Conservation (phyloP, 2,113 vertebrate genomes). For the Phoenicopterus ruber region DNA sequence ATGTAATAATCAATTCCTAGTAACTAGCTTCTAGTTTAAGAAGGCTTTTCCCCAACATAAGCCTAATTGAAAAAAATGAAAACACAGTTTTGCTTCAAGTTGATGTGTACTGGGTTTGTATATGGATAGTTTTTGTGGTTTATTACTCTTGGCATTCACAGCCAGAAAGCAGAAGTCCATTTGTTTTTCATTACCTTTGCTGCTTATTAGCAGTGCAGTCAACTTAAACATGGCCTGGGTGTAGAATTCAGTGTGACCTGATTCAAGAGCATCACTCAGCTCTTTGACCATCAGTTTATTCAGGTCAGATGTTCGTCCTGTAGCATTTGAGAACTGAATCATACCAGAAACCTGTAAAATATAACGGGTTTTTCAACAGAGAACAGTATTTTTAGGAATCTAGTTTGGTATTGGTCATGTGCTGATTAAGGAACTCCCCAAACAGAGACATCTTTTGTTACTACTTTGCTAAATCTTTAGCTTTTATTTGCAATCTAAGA, state of each 20-base stretch:
- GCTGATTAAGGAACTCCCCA: neutral
- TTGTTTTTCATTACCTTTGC: conserved; percentile 79
- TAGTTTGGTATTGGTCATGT: neutral
- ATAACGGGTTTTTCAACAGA: neutral
- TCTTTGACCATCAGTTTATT: conserved; percentile 89
- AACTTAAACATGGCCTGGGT: conserved; percentile 96
- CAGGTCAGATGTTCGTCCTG: conserved; percentile 85
- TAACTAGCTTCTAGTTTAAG: neutral
- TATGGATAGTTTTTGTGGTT: neutral
- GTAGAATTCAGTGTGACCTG: conserved; percentile 78
- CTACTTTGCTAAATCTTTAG: neutral
- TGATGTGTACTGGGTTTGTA: neutral
- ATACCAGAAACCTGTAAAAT: conserved; percentile 87
- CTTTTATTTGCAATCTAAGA: neutral
- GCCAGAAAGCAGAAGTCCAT: neutral
- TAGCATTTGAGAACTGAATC: conserved; percentile 89
- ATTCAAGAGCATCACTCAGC: conserved; percentile 82
- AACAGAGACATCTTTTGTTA: neutral
- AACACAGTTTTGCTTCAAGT: neutral
- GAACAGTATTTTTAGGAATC: neutral
- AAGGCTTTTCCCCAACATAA: neutral
- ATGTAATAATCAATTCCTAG: neutral
- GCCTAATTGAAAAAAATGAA: neutral
- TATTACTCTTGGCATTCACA: neutral
- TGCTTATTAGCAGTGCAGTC: conserved; percentile 91